These are phyloP conservation scores for Acipenser oxyrinchus DNA, from an alignment of 2,797 vertebrate species.

Conservation along the genomic window DNA sequence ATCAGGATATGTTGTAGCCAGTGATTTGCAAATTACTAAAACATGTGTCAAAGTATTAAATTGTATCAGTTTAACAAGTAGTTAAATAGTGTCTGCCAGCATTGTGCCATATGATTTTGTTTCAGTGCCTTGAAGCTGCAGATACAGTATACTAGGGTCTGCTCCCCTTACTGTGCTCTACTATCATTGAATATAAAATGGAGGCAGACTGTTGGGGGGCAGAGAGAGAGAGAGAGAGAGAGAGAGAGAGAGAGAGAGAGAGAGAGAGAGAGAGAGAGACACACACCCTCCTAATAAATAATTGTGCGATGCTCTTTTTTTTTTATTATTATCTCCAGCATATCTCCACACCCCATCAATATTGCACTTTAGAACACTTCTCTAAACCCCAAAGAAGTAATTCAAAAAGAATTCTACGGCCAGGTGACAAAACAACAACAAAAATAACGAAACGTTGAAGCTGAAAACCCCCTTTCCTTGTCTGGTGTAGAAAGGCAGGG, in stretches of 20 bases:
- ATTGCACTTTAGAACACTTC: slow-evolving; percentile 39
- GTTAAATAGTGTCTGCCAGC: too few species aligned
- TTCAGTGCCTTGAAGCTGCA: too few species aligned
- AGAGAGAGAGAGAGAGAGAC: slow-evolving; percentile 27
- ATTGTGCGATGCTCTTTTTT: slow-evolving; percentile 10
- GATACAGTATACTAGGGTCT: slow-evolving; percentile 21
- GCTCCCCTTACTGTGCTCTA: slow-evolving; percentile 25
- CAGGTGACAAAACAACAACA: slow-evolving; percentile 22
- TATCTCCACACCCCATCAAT: slow-evolving; percentile 17
- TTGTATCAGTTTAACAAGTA: too few species aligned
- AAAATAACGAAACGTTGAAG: slow-evolving; percentile 30
- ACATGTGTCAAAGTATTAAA: too few species aligned
- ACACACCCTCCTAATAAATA: slow-evolving; percentile 32
- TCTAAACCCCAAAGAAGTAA: slow-evolving; percentile 37
- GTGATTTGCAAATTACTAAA: too few species aligned
- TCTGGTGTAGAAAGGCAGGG: slow-evolving; percentile 58
- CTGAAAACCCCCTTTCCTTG: slow-evolving; percentile 34
- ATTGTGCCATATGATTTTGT: too few species aligned
- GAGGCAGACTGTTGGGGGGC: slow-evolving; percentile 68
- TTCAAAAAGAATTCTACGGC: slow-evolving; percentile 18
- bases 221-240: slow-evolving; percentile 56
- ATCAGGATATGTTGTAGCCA: too few species aligned
- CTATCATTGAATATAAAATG: slow-evolving; percentile 61
- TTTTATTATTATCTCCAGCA: slow-evolving; percentile 15
- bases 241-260: too few species aligned